These are phyloP conservation scores for Heliconius aoede DNA, from an alignment of 2,888 invertebrate genomes.

Conservation along the genomic window DNA sequence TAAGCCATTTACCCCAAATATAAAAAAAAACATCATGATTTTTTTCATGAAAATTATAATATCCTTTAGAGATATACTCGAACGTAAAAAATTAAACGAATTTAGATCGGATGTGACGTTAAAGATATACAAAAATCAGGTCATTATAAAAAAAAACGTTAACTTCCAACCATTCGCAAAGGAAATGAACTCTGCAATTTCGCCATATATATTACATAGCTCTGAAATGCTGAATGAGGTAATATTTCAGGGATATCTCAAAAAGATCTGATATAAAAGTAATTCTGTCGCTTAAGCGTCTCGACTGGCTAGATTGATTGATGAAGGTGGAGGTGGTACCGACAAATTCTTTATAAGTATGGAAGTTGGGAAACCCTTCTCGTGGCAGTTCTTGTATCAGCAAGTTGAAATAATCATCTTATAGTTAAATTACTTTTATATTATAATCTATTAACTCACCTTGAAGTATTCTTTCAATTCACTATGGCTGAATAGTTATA, in stretches of 20 bases:
- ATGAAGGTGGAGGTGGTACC: conserved; percentile 62
- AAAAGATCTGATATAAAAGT: conserved; percentile 76
- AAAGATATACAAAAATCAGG: conserved; percentile 12
- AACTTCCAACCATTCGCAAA: conserved; percentile 39
- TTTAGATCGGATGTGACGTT: background rate
- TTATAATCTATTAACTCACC: background rate
- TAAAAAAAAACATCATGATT: background rate
- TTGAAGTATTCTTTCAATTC: too few relatives aligned
- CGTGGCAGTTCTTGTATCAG: conserved; percentile 3
- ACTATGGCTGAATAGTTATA: too few relatives aligned
- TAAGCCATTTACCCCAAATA: too few relatives aligned
- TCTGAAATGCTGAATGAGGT: conserved; percentile 55
- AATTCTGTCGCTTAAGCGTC: conserved; percentile 73
- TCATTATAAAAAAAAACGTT: conserved; percentile 12
- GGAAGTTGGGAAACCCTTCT: conserved; percentile 19
- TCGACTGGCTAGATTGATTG: conserved; percentile 74
- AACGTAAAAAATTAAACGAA: background rate
- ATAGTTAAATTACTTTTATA: conserved; percentile 4
- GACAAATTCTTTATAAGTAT: conserved; percentile 68
- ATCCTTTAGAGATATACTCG: too few relatives aligned
- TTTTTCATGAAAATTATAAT: background rate
- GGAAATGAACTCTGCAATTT: conserved; percentile 57
- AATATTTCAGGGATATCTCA: conserved; percentile 69
- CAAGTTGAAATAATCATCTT: conserved; percentile 7
- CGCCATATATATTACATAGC: conserved; percentile 48